These are phyloP conservation scores for Threskiornis aethiopicus DNA, from an alignment of 2,797 vertebrate genomes.

Conservation along the genomic window DNA sequence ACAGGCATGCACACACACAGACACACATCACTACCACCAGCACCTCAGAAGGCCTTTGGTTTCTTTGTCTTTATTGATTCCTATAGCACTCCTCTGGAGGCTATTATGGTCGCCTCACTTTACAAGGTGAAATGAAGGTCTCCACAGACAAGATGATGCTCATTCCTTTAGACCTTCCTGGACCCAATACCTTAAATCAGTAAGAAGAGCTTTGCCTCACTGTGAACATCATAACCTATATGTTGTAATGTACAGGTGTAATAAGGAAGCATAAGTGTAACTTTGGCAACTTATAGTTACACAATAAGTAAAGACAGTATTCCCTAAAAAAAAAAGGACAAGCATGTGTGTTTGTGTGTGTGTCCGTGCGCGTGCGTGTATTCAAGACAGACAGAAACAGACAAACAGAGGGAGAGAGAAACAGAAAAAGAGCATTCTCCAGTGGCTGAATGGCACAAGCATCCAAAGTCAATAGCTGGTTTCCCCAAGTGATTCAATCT, in stretches of 20 bases:
- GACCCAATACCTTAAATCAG: neutral
- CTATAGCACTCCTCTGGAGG: constrained; percentile 62
- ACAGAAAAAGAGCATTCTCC: constrained; percentile 74
- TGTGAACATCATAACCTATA: constrained; percentile 11
- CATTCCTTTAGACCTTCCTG: neutral
- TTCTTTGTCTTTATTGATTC: constrained; percentile 75
- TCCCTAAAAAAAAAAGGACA: neutral
- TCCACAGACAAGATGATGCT: neutral
- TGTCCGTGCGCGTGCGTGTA: accelerated
- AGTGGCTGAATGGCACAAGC: constrained; percentile 76
- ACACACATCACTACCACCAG: neutral
- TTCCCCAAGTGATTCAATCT: constrained; percentile 83
- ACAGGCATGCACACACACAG: neutral
- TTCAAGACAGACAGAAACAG: neutral
- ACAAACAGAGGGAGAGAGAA: neutral
- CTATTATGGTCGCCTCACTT: constrained; percentile 61
- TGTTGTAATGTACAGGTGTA: constrained; percentile 74
- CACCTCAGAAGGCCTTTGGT: constrained; percentile 80
- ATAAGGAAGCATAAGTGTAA: constrained; percentile 80
- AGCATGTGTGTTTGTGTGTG: accelerated
- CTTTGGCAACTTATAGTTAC: constrained; percentile 19
- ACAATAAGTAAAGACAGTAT: neutral
- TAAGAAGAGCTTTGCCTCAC: constrained; percentile 5
- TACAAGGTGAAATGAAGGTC: constrained; percentile 86
- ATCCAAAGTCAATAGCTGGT: constrained; percentile 80